Conservation (phyloP, 2,797 vertebrate species). For the Bovichtus variegatus region DNA sequence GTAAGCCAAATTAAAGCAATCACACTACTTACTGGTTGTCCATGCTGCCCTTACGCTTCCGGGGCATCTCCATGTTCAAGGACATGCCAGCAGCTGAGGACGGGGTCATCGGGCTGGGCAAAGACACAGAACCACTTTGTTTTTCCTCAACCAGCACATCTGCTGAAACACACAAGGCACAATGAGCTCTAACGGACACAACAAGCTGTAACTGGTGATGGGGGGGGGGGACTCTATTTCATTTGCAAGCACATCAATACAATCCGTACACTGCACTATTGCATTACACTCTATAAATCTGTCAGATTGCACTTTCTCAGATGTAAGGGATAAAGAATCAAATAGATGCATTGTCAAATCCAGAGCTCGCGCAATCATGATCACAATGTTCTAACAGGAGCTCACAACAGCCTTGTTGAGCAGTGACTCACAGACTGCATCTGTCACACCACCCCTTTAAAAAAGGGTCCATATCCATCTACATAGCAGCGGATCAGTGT, state of each 20-base stretch:
- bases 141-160: conserved; percentile 82
- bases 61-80: conserved; percentile 86
- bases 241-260: not conserved
- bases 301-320: not conserved
- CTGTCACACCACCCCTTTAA: not conserved
- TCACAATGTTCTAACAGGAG: not conserved
- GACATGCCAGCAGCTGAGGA: conserved; percentile 72
- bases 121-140: conserved; percentile 76
- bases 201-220: not conserved
- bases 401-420: not conserved
- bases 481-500: not conserved
- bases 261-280: not conserved
- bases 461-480: too few species aligned
- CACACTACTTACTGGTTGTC: conserved; percentile 88
- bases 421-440: not conserved
- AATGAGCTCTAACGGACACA: not conserved
- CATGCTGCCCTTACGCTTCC: conserved; percentile 91
- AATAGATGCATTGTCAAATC: not conserved
- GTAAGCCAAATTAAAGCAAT: not conserved
- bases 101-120: conserved; percentile 79
- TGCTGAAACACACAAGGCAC: conserved; percentile 68
- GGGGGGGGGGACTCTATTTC: not conserved
- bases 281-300: not conserved
- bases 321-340: not conserved
- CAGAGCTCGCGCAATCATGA: not conserved